These are phyloP conservation scores for Passerculus sandwichensis DNA, from an alignment of 2,797 vertebrate species.

Conservation along the genomic window DNA sequence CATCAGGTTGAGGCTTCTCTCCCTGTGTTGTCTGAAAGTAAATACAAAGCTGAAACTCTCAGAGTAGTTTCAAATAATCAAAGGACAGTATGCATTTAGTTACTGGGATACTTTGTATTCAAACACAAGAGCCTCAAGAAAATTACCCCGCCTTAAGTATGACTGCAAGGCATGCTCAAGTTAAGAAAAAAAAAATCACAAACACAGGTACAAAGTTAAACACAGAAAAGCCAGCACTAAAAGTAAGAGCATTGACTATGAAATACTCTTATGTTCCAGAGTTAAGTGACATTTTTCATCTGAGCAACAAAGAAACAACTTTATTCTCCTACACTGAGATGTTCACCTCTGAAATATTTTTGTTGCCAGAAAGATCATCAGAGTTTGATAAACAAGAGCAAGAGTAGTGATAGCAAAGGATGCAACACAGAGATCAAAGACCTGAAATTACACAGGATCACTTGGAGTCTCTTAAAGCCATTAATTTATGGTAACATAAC, in stretches of 20 bases:
- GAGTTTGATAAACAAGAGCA: not conserved
- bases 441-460: not conserved
- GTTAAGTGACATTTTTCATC: not conserved
- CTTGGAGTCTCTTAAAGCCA: not conserved
- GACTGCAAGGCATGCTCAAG: not conserved
- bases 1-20: not conserved
- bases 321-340: not conserved
- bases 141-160: not conserved
- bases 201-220: not conserved
- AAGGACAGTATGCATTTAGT: not conserved
- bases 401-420: not conserved
- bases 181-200: not conserved
- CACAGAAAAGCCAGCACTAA: not conserved
- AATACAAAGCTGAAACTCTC: not conserved
- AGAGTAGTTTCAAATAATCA: not conserved
- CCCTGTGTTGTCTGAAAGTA: not conserved
- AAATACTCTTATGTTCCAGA: not conserved
- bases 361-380: not conserved
- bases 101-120: not conserved
- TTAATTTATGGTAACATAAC: not conserved
- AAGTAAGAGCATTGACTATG: not conserved
- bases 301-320: not conserved
- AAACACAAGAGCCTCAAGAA: not conserved
- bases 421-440: not conserved
- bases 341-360: not conserved